Percentiles rank a stretch among this genome's conserved stretches.
Conservation (phyloP, 2,888 invertebrate genomes). For the Hymenopus coronatus region DNA sequence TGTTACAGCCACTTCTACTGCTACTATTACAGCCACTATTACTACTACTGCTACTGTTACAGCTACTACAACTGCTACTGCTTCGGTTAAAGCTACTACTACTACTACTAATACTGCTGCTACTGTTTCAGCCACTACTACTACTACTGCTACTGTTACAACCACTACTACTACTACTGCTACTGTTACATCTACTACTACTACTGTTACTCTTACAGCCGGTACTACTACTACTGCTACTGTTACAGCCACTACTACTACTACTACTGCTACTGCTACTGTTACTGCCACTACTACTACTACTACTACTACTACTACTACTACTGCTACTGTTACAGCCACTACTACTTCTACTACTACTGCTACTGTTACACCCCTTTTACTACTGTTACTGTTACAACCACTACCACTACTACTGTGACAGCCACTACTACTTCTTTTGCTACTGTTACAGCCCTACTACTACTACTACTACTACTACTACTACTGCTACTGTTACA, state of each 20-base stretch:
- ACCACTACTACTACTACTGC: not conserved
- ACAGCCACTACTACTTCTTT: no score
- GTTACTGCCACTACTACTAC: slow-evolving; percentile 13
- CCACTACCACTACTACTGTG: no score
- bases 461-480: slow-evolving; percentile 10
- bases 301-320: slow-evolving; percentile 12
- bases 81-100: no score
- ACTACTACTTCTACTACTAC: slow-evolving; percentile 13
- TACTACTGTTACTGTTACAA: no score
- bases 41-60: not conserved
- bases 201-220: not conserved
- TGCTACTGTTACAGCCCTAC: no score
- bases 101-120: not conserved
- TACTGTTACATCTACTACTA: no score
- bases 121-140: not conserved
- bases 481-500: slow-evolving; percentile 7
- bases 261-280: no score
- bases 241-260: not conserved
- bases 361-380: slow-evolving; percentile 15
- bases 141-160: not conserved
- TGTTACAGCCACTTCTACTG: not conserved
- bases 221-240: not conserved
- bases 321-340: slow-evolving; percentile 10
- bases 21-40: not conserved
- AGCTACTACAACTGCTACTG: no score